Evolutionary conservation across 2,797 vertebrate species (phyloP), one percentile per base, ranked within the genome.

Genomic region (Diplodus puntazzo): DNA sequence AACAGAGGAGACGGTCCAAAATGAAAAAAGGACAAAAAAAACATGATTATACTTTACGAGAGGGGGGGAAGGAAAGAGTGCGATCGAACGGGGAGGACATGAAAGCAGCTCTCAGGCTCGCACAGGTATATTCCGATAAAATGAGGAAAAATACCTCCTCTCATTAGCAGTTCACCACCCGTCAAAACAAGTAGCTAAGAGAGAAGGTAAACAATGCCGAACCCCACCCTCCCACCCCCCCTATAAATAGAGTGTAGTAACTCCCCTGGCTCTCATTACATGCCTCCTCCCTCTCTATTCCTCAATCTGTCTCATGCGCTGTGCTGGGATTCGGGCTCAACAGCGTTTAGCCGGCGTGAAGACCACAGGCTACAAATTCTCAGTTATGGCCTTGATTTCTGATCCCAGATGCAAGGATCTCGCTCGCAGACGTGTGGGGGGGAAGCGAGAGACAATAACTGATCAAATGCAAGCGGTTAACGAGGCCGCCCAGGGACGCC

Each of bases 241-340:
- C 75, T 92, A 91, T 91, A 91, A 90, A 93, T 90, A 87, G 88
- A 89, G 85, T 21, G 82, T 77, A 77, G 80, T 88, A 85, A 92
- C 88, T 90, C 94, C 92, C 93, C 82, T 74, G 91, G 81, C 92
- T 91, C 93, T 93, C 92, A 89, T 95, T 95, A 94, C 84, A 77
- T 64, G 79, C 87, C 89, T 89, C 91, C 88, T 90, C 89, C 86
- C 81, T 84, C 72, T 73, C 81, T 84, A 73, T 84, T 89, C 87
- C 83, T 89, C 89, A 87, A 73, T 90, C 89, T 84, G 85, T 93
- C 86, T 93, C 86, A 89, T 88, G 79, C 57, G 27, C 80, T 89
- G 89, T 58, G 72, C 61, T 83, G 89, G 89, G 89, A 90, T 84
- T 72, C 59, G 5, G 69, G 88, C 90, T 92, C 88, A 74, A 76